A percentile compares a stretch with the other conserved stretches of the same genome.
Evolutionary conservation across 2,888 invertebrate genomes (phyloP).

Genomic region (Oeneis ivallda): DNA sequence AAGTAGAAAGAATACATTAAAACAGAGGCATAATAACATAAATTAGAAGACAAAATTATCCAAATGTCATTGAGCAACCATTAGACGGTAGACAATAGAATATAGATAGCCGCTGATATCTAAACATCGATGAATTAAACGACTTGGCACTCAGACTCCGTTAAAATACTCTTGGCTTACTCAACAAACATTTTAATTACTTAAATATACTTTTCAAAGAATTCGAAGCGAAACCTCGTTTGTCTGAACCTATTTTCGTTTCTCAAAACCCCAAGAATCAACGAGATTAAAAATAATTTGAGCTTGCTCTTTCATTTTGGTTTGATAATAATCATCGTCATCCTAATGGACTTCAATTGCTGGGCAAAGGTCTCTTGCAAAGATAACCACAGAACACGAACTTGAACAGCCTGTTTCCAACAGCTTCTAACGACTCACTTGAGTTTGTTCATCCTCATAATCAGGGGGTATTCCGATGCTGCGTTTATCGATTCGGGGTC

Average conservation of each 20-base stretch:
- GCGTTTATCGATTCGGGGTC: too few species aligned
- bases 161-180: constrained; percentile 24
- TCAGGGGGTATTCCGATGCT: too few species aligned
- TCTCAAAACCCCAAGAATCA: constrained; percentile 41
- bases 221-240: constrained; percentile 34
- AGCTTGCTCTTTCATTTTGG: constrained; percentile 24
- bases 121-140: constrained; percentile 30
- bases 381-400: too few species aligned
- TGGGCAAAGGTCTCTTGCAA: too few species aligned
- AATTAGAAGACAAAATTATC: background rate
- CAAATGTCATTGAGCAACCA: constrained; percentile 6
- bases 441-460: too few species aligned
- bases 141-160: constrained; percentile 34
- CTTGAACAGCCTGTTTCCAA: too few species aligned
- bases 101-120: constrained; percentile 12
- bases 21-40: background rate
- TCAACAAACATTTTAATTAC: constrained; percentile 41
- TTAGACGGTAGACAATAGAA: constrained; percentile 3
- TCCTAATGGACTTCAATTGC: too few species aligned
- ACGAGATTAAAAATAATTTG: constrained; percentile 38
- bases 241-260: constrained; percentile 40
- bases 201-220: constrained; percentile 41
- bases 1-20: background rate
- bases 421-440: too few species aligned
- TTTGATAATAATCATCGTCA: too few species aligned